These are phyloP conservation scores for Hydrochoerus hydrochaeris DNA, from an alignment of 2,113 vertebrate species.

Conservation along the genomic window DNA sequence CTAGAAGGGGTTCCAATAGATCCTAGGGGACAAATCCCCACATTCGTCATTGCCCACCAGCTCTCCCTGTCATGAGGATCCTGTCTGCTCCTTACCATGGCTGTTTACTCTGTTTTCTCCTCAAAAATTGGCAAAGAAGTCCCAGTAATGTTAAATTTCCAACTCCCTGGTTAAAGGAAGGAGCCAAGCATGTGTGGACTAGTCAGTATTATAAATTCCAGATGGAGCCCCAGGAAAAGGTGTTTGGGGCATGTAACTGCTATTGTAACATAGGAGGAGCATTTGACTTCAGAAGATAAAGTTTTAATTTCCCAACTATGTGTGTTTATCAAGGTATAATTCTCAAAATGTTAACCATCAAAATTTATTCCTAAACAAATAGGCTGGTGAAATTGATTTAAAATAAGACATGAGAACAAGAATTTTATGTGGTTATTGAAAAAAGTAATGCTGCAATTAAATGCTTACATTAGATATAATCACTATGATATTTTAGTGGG, in stretches of 20 bases:
- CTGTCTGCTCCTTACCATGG: neutral
- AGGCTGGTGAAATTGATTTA: neutral
- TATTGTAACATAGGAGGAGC: conserved; percentile 10
- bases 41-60: neutral
- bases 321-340: neutral
- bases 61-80: neutral
- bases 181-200: neutral
- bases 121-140: neutral
- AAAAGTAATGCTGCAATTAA: neutral
- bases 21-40: neutral
- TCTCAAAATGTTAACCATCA: conserved; percentile 22
- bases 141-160: neutral
- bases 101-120: neutral
- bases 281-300: neutral
- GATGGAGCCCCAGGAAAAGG: conserved; percentile 58
- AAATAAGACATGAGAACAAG: neutral
- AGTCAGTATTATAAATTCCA: conserved; percentile 44
- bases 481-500: neutral
- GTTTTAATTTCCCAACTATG: neutral
- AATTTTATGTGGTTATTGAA: neutral
- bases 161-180: neutral
- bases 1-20: neutral
- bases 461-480: neutral
- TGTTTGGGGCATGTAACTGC: conserved; percentile 2
- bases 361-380: neutral